These are phyloP conservation scores for Andrena flavipes DNA, from an alignment of 2,888 invertebrate species.

Conservation along the genomic window DNA sequence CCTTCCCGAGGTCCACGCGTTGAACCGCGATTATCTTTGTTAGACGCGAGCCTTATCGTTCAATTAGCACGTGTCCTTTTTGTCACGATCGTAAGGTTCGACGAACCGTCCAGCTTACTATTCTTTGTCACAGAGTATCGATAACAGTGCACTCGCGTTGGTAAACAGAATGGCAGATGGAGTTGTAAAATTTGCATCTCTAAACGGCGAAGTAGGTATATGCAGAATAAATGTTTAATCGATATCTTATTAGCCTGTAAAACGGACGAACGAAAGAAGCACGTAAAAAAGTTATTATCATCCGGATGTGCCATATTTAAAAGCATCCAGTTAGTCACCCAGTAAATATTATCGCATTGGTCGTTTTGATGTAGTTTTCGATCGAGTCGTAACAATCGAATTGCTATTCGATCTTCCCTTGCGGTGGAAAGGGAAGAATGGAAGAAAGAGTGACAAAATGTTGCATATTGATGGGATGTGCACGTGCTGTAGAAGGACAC, in stretches of 20 bases:
- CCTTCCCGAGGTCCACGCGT: neutral
- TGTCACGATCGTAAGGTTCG: slow-evolving; percentile 27
- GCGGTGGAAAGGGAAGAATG: neutral
- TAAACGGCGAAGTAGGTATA: neutral
- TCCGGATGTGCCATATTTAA: neutral
- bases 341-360: too few species aligned
- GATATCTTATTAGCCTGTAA: neutral
- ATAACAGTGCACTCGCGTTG: neutral
- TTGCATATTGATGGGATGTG: neutral
- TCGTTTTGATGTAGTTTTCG: too few species aligned
- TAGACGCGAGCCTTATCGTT: slow-evolving; percentile 2
- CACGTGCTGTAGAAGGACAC: slow-evolving; percentile 15
- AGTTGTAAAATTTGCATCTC: neutral
- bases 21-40: neutral
- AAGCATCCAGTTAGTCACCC: neutral
- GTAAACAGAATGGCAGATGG: neutral
- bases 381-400: neutral
- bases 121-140: slow-evolving; percentile 10
- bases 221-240: neutral
- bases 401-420: too few species aligned
- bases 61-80: slow-evolving; percentile 1
- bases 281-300: neutral
- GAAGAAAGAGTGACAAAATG: neutral
- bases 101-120: slow-evolving; percentile 14
- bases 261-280: too few species aligned